Evolutionary conservation across 2,113 vertebrate genomes (phyloP).

Genomic region (Apistogramma diplotaenia): DNA sequence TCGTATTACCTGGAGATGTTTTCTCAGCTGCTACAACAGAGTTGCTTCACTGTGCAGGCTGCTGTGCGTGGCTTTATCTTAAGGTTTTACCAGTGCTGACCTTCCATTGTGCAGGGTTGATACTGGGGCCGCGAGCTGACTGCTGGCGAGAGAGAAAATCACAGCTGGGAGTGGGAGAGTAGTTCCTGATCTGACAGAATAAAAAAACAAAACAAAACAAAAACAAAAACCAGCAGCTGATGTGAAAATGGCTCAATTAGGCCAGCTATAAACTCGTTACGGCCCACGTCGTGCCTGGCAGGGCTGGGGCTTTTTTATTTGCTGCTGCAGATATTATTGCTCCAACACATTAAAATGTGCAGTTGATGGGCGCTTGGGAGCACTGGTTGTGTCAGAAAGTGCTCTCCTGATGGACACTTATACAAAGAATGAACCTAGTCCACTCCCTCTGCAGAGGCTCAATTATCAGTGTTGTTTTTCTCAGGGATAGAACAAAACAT

Average conservation of each 20-base stretch:
- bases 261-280: slow-evolving; percentile 70
- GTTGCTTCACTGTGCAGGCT: slow-evolving; percentile 17
- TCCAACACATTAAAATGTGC: slow-evolving; percentile 72
- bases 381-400: slow-evolving; percentile 66
- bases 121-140: slow-evolving; percentile 42
- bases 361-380: slow-evolving; percentile 71
- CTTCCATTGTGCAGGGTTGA: slow-evolving; percentile 50
- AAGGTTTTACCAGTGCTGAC: slow-evolving; percentile 34
- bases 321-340: slow-evolving; percentile 71
- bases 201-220: slow-evolving; percentile 56
- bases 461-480: slow-evolving; percentile 74
- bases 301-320: slow-evolving; percentile 60
- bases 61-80: slow-evolving; percentile 34
- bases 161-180: slow-evolving; percentile 44
- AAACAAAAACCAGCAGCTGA: slow-evolving; percentile 68
- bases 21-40: not conserved
- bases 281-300: slow-evolving; percentile 52
- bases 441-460: slow-evolving; percentile 66
- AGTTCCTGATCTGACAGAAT: slow-evolving; percentile 63
- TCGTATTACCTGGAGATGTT: slow-evolving; percentile 32
- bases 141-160: slow-evolving; percentile 43
- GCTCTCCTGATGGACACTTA: slow-evolving; percentile 75
- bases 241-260: slow-evolving; percentile 80
- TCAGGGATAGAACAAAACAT: slow-evolving; percentile 66
- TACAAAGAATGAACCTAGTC: slow-evolving; percentile 68